Base-by-base conservation (phyloP, 2,888 invertebrate genomes). In the Prosapia bicincta region DNA sequence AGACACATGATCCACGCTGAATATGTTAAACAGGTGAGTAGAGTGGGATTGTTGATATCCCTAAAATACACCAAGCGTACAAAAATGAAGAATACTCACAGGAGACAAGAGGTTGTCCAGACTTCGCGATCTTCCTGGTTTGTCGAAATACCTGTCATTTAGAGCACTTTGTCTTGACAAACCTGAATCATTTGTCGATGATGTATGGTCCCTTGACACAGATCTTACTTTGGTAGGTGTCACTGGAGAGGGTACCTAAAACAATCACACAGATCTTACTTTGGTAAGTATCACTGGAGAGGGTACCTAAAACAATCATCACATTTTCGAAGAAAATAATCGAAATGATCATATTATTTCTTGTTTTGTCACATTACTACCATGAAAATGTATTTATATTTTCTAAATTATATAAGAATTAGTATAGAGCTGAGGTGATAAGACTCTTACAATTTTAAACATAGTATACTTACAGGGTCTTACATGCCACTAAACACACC, bases 91-190 rank as follows among this genome's bases (percentile, higher is more conserved):
- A 26, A 67, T 38, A 80, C 81, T 82, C 81, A 93, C 89, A 3
- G 87, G 86, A 78, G 88, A 87, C 9, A 96, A 83, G 0, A 96
- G 85, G 83, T 96, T 95, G 83, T 96, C 96, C 75, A 96, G 85
- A 38, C 95, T 95, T 80, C 92, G 87, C 72, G 94, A 95, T 15
- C 95, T 88, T 7, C 81, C 82, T 7, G 92, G 91, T 85, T 94
- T 95, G 81, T 95, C 95, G 82, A 96, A 96, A 84, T 96, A 96
- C 80, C 96, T 88, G 81, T 96, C 96, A 82, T 96, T 97, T 1
- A 96, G 84, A 0, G 95, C 95, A 0, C 95, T 96, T 82, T 91
- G 93, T 75, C 95, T 85, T 0, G 95, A 95, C 0, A 95, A 85
- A 15, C 86, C 86, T 74, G 84, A 84, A 80, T 85, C 86, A 20